These are phyloP conservation scores for Bombus confusus DNA, from an alignment of 1,140 invertebrate species.

Conservation along the genomic window DNA sequence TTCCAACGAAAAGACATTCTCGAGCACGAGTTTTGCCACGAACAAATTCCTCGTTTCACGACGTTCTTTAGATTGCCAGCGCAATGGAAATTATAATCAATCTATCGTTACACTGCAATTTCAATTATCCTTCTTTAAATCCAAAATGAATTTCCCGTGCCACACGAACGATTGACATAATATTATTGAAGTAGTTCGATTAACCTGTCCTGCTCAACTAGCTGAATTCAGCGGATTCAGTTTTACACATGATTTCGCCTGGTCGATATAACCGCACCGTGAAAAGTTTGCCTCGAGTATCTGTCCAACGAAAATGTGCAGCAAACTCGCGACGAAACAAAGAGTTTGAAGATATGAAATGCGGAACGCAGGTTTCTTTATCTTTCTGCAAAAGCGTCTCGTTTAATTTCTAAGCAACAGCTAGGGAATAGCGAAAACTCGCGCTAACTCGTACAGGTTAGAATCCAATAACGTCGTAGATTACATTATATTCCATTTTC, in stretches of 20 bases:
- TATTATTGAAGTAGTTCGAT: too few species aligned
- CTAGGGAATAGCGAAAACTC: background rate
- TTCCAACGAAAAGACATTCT: too few species aligned
- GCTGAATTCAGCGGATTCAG: background rate
- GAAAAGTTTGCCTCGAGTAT: background rate
- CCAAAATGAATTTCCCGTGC: too few species aligned
- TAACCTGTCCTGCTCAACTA: background rate
- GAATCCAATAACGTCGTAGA: background rate
- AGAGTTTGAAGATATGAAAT: conserved; percentile 21
- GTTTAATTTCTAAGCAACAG: background rate
- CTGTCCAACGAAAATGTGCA: background rate
- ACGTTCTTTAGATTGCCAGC: too few species aligned
- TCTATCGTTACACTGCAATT: too few species aligned
- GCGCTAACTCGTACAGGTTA: conserved; percentile 7
- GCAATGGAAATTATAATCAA: too few species aligned
- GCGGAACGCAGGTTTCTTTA: conserved; percentile 8
- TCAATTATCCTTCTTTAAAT: too few species aligned
- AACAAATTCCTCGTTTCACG: too few species aligned
- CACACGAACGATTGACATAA: too few species aligned
- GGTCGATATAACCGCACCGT: background rate
- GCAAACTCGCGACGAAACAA: background rate
- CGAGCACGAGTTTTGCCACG: too few species aligned
- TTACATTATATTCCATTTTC: background rate
- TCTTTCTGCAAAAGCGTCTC: background rate
- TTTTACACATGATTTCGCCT: background rate